phyloP scores from a whole-genome alignment of 2,113 vertebrate species.

The Menidia beryllina region DNA sequence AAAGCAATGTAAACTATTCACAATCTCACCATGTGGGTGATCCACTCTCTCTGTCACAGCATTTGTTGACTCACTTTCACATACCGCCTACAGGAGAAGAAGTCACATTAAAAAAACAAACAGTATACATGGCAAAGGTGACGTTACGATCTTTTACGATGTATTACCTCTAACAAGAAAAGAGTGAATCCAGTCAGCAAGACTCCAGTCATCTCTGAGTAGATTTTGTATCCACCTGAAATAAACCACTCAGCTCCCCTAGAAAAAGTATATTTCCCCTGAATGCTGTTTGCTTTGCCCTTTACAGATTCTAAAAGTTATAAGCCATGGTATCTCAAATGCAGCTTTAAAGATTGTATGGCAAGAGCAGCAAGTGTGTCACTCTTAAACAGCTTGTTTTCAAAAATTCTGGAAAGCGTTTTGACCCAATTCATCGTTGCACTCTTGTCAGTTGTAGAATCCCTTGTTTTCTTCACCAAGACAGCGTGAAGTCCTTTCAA shows the following conservation, averaged over 20 bases:
- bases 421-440: not conserved
- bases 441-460: conserved; percentile 10
- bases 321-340: conserved; percentile 3
- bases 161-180: conserved; percentile 65
- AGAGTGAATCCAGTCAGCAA: conserved; percentile 61
- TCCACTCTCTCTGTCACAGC: conserved; percentile 41
- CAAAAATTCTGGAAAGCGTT: not conserved
- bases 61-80: conserved; percentile 68
- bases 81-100: conserved; percentile 59
- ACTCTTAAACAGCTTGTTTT: conserved; percentile 6
- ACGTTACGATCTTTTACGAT: not conserved
- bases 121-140: not conserved
- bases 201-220: conserved; percentile 59
- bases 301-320: not conserved
- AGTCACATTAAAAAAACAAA: not conserved
- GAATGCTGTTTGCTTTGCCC: not conserved
- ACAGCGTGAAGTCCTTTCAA: conserved; percentile 5
- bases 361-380: not conserved
- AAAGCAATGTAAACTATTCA: not conserved
- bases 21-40: conserved; percentile 67
- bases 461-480: conserved; percentile 4
- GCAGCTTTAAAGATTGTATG: not conserved
- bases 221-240: conserved; percentile 26
- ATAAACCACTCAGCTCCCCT: conserved; percentile 23
- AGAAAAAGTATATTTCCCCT: not conserved